These are phyloP conservation scores for Callimorpha dominula DNA, from an alignment of 2,888 invertebrate genomes.

Conservation along the genomic window DNA sequence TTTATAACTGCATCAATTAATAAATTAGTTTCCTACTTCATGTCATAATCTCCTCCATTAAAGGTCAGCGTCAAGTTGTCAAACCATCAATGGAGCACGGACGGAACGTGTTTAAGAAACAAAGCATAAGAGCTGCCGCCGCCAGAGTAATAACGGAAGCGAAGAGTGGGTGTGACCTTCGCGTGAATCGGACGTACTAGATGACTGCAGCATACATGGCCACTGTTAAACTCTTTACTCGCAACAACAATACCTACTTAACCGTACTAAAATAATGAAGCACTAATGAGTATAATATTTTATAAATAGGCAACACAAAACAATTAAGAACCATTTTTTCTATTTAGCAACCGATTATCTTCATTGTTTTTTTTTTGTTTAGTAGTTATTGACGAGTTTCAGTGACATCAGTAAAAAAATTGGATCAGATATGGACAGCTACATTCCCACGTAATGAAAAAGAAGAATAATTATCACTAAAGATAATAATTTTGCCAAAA, in stretches of 20 bases:
- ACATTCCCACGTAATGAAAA: not conserved
- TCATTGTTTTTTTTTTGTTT: too few relatives aligned
- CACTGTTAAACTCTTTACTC: slow-evolving; percentile 43
- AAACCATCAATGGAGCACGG: slow-evolving; percentile 32
- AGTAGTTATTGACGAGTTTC: too few relatives aligned
- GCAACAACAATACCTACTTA: slow-evolving; percentile 21
- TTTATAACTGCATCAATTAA: not conserved
- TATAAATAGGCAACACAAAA: too few relatives aligned
- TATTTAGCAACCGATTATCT: too few relatives aligned
- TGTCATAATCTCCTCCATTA: slow-evolving; percentile 22
- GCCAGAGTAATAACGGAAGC: slow-evolving; percentile 61
- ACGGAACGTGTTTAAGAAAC: slow-evolving; percentile 46
- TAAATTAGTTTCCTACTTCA: slow-evolving; percentile 15
- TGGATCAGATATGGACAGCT: not conserved
- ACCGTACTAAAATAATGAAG: slow-evolving; percentile 24
- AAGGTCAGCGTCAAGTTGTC: slow-evolving; percentile 24
- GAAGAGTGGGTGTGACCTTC: slow-evolving; percentile 73
- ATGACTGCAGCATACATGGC: slow-evolving; percentile 64
- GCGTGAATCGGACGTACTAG: slow-evolving; percentile 65
- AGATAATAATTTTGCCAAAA: slow-evolving; percentile 48
- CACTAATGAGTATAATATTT: too few relatives aligned
- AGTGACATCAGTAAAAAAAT: too few relatives aligned
- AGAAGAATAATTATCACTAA: slow-evolving; percentile 25
- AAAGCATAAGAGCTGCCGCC: slow-evolving; percentile 58
- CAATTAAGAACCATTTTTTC: too few relatives aligned